Evolutionary conservation across 2,888 invertebrate species (phyloP).

Genomic region (Chydorus sphaericus): DNA sequence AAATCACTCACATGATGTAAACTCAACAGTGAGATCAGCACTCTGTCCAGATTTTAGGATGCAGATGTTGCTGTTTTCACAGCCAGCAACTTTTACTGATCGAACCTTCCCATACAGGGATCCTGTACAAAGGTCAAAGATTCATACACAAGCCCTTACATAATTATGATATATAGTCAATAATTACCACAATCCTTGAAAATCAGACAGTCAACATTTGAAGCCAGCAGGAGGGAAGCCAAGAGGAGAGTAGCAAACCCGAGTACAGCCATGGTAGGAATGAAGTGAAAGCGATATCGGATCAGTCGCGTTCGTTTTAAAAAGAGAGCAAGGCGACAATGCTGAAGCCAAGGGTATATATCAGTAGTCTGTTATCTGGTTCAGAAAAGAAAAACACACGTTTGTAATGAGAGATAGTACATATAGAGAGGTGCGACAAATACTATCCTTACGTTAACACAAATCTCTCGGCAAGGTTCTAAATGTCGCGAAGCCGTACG

Average conservation of each 20-base stretch:
- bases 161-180: neutral
- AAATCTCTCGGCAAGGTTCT: too few species aligned
- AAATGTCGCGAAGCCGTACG: too few species aligned
- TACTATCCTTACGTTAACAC: too few species aligned
- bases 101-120: conserved; percentile 43
- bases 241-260: neutral
- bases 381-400: too few species aligned
- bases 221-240: neutral
- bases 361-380: too few species aligned
- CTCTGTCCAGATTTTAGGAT: conserved; percentile 46
- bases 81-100: conserved; percentile 42
- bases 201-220: neutral
- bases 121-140: conserved; percentile 34
- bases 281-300: too few species aligned
- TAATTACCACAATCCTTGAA: conserved; percentile 12
- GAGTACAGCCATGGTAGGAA: too few species aligned
- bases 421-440: too few species aligned
- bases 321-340: too few species aligned
- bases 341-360: too few species aligned
- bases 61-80: conserved; percentile 42
- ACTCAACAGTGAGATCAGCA: conserved; percentile 45
- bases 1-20: conserved; percentile 42
- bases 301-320: too few species aligned
- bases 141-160: neutral
- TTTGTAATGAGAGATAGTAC: too few species aligned